Evolutionary conservation across 2,113 vertebrate species (phyloP), one percentile per base, ranked within the genome.

Genomic region (Speoplatyrhinus poulsoni): DNA sequence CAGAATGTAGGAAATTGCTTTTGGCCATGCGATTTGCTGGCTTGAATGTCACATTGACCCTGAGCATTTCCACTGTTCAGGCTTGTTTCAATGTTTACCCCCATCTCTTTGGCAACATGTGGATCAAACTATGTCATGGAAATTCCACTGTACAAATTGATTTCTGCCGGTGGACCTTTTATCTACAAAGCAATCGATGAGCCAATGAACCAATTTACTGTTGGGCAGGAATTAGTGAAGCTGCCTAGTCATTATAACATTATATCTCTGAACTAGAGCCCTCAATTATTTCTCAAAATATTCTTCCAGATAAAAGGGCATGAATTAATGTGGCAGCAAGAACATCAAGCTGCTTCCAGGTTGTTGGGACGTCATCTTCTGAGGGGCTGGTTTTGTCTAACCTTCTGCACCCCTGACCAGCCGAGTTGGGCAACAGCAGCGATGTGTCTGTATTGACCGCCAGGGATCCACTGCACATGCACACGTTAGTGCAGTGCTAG

Each of bases 131-230:
- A 66, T 36, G 53, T 60, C 81, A 84, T 77, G 90, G 86, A 90
- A 91, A 85, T 79, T 88, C 83, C 73, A 66, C 63, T 86, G 67
- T 70, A 53, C 48, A 16, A 12, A 87, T 85, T 63, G 83, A 82
- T 76, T 69, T 55, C 66, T 63, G 75, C 69, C 63, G 61, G 54
- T 78, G 65, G 70, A 70, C 71, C 52, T 60, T 19, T 76, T 69
- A 5, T 70, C 72, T 49, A 47, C 75, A 46, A 62, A 52, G 13
- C 33, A 70, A 88, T 92, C 87, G 78, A 90, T 91, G 77, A 67
- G 62, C 67, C 65, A 41, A 8, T 41, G 36, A 54, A 56, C 73
- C 66, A 59, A n/a, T 63, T 57, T 59, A 11, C 58, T 41, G 32
- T 65, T n/a, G 9, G 41, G 50, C 5, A 19, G 3, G 12, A 54